A percentile compares a stretch with the other conserved stretches of the same genome.
phyloP scores from a whole-genome alignment of 2,113 vertebrate genomes.

The Cebidichthys violaceus region DNA sequence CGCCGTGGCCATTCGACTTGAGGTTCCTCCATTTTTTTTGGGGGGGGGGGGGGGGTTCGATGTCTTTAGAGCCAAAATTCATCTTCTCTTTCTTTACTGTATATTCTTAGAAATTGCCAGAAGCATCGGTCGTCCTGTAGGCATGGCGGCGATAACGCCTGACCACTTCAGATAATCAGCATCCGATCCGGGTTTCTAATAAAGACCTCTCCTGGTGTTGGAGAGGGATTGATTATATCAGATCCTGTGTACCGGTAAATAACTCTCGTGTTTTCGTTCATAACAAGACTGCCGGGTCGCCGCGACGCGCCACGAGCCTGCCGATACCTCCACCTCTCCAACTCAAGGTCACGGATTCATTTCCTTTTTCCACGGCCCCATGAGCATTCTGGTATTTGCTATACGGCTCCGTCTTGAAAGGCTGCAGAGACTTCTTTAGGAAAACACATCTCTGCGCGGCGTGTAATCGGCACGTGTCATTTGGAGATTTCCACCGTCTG shows the following conservation, averaged over 20 bases:
- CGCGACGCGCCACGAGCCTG: constrained; percentile 8
- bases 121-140: background rate
- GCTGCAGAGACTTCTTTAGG: constrained; percentile 34
- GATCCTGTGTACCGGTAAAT: constrained; percentile 34
- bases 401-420: constrained; percentile 49
- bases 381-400: constrained; percentile 50
- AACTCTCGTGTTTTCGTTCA: constrained; percentile 42
- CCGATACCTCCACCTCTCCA: constrained; percentile 41
- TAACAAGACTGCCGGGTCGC: constrained; percentile 44
- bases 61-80: background rate
- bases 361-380: constrained; percentile 58
- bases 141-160: background rate
- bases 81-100: background rate
- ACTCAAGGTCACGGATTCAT: constrained; percentile 69
- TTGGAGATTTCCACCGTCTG: constrained; percentile 51
- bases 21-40: background rate
- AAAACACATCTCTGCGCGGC: constrained; percentile 15
- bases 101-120: background rate
- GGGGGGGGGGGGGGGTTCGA: no score
- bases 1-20: background rate
- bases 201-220: constrained; percentile 17
- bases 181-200: constrained; percentile 32
- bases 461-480: constrained; percentile 60
- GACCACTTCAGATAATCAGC: background rate
- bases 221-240: constrained; percentile 29